Evolutionary conservation across 1,140 invertebrate genomes (phyloP).

Genomic region (Ceratosolen solmsi): DNA sequence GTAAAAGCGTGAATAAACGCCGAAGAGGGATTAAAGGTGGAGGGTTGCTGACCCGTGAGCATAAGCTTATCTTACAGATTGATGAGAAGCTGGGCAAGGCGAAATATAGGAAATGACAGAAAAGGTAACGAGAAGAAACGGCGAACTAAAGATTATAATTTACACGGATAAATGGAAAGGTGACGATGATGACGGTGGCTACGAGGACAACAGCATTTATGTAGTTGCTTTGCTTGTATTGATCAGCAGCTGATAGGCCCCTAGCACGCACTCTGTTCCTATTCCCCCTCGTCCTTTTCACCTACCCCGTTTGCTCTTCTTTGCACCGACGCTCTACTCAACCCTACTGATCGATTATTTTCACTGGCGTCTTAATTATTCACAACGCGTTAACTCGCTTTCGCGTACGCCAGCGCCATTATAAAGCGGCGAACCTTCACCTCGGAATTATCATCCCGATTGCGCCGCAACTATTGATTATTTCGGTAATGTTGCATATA

Average conservation of each 20-base stretch:
- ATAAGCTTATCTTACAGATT: too few relatives aligned
- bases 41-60: too few relatives aligned
- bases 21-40: too few relatives aligned
- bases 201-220: too few relatives aligned
- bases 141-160: not conserved
- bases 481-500: not conserved
- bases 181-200: conserved; percentile 56
- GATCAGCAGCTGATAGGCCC: conserved; percentile 69
- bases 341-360: conserved; percentile 7
- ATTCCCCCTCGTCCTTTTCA: too few relatives aligned
- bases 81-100: not conserved
- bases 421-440: not conserved
- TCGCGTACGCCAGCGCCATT: not conserved
- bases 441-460: not conserved
- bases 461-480: conserved; percentile 15
- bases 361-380: conserved; percentile 17
- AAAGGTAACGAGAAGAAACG: not conserved
- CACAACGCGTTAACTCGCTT: not conserved
- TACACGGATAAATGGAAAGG: not conserved
- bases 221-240: conserved; percentile 72
- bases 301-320: not conserved
- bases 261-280: conserved; percentile 50
- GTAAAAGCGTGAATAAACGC: too few relatives aligned
- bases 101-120: not conserved
- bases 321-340: not conserved